A percentile compares a stretch with the other conserved stretches of the same genome.
Evolutionary conservation across 2,797 vertebrate species (phyloP).

Genomic region (Dipus sagitta): DNA sequence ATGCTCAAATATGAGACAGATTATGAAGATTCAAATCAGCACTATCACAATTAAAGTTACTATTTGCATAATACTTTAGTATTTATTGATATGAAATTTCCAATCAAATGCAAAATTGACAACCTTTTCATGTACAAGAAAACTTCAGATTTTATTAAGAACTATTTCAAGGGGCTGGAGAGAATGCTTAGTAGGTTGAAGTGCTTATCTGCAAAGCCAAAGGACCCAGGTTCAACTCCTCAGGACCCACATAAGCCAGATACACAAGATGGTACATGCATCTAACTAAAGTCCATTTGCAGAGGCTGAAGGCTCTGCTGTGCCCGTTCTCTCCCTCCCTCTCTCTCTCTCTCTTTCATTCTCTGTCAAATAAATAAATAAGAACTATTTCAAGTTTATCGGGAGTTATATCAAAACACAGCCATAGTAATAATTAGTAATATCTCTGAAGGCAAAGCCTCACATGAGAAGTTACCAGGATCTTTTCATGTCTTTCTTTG

Average conservation of each 20-base stretch:
- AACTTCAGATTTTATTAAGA: not conserved
- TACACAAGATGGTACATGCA: too few relatives aligned
- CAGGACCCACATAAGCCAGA: too few relatives aligned
- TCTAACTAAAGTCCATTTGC: too few relatives aligned
- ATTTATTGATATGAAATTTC: not conserved
- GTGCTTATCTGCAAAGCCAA: too few relatives aligned
- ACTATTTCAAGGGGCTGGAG: not conserved
- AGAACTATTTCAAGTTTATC: constrained; percentile 32
- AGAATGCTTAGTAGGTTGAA: too few relatives aligned
- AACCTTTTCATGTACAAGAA: constrained; percentile 40
- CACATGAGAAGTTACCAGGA: not conserved
- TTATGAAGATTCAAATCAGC: not conserved
- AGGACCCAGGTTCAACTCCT: too few relatives aligned
- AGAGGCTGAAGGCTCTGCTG: too few relatives aligned
- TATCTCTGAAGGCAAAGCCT: not conserved
- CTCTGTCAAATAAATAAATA: not conserved
- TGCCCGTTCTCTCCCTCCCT: too few relatives aligned
- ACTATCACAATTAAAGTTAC: not conserved
- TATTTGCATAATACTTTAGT: not conserved
- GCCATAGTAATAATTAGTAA: constrained; percentile 15
- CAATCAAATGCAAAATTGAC: not conserved
- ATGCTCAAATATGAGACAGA: too few relatives aligned
- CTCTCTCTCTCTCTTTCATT: too few relatives aligned
- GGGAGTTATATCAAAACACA: constrained; percentile 33
- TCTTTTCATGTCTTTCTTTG: constrained; percentile 40